Evolutionary conservation across 2,113 vertebrate species (phyloP), one percentile per base, ranked within the genome.

Genomic region (Zosterops pallidus): DNA sequence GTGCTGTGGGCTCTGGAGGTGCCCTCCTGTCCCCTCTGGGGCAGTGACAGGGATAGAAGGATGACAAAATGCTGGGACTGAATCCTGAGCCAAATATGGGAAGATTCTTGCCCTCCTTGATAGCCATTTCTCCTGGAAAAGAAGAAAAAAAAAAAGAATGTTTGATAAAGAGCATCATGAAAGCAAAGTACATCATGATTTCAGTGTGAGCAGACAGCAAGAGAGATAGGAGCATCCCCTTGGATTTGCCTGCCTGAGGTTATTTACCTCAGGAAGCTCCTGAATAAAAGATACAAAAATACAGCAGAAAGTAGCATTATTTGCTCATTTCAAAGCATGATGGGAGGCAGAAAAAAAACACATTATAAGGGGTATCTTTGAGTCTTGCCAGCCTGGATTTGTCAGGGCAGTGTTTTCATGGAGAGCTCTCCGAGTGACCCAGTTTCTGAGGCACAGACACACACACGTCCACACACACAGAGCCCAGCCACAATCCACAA

Each of bases 361-460:
- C 76, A 83, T 63, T 71, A 25, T 53, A 62, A 84, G 79, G 92
- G 90, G 71, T 79, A 89, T 75, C 86, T 91, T 39, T 92, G 87
- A 76, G 81, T 26, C 76, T 86, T 50, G 67, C 78, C 83, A 86
- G 70, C 47, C 90, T 57, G 90, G 82, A 90, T 94, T 94, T 93
- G 89, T 94, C 83, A 92, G 95, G 94, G 80, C 95, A 83, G 83
- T 5, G 31, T 92, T 94, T 90, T 95, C 95, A 52, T 1, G 25
- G 95, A 96, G 94, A 24, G 5, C 71, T 96, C 86, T 86, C 90
- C 2, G 2, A 29, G 90, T 97, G 98, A 98, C 98, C 98, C 96
- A 98, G 75, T 97, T 98, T 98, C 70, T 3, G 8, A 89, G 84
- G 71, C 90, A 90, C 79, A 77, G 52, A 88, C 50, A 86, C 95